Percentiles rank a stretch among this genome's conserved stretches.
phyloP scores from a whole-genome alignment of 2,113 vertebrate species.

The Brachionichthys hirsutus region DNA sequence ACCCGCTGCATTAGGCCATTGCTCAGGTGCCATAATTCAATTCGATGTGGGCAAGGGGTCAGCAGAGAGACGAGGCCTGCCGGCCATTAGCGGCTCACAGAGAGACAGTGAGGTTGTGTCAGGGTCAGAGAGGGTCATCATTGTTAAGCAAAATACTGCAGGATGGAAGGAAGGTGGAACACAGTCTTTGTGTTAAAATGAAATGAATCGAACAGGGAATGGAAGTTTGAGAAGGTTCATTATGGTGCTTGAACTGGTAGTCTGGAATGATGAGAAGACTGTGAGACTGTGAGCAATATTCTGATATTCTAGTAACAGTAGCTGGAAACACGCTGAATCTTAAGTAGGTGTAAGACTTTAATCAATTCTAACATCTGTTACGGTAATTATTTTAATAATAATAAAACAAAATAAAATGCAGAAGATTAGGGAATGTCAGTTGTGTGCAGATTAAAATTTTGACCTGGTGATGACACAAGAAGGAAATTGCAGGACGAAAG shows the following conservation, averaged over 20 bases:
- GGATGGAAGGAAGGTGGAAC: constrained; percentile 13
- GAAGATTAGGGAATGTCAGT: no score
- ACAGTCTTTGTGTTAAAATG: constrained; percentile 49
- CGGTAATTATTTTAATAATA: no score
- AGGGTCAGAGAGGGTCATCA: constrained; percentile 58
- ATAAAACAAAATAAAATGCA: no score
- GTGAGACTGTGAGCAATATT: background rate
- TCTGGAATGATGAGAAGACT: constrained; percentile 16
- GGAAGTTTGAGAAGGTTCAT: constrained; percentile 47
- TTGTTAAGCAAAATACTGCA: constrained; percentile 44
- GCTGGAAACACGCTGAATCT: no score
- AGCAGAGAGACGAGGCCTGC: constrained; percentile 68
- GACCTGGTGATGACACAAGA: no score
- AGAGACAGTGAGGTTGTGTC: constrained; percentile 62
- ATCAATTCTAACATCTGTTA: no score
- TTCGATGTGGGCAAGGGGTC: constrained; percentile 62
- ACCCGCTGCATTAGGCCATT: constrained; percentile 57
- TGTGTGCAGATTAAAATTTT: no score
- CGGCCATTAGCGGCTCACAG: constrained; percentile 67
- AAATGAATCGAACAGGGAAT: constrained; percentile 50
- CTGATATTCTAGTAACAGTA: no score
- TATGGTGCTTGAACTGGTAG: constrained; percentile 34
- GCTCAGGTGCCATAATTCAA: constrained; percentile 74
- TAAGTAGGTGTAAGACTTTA: no score
- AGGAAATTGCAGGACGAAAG: no score